Base-by-base conservation (phyloP, 2,797 vertebrate species). In the Leptodactylus fallax region DNA sequence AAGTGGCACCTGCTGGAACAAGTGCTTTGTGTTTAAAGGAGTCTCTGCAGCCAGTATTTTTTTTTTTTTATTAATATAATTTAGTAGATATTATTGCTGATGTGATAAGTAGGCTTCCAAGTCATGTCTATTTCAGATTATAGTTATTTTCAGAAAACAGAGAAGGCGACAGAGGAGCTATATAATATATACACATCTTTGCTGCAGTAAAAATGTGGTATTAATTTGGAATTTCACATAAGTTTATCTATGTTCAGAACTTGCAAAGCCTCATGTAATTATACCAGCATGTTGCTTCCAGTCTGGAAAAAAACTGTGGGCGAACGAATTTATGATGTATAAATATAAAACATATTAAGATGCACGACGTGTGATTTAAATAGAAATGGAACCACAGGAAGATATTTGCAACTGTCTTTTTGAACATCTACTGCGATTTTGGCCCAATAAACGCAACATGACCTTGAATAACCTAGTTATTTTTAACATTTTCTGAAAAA, bases 231-330 rank as follows among this genome's bases (percentile, higher is more conserved):
- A 27, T 16, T 56, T 25, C 21, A 55, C 23, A 56, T 17, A 76
- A 3, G 6, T 36, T 19, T 8, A 0, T 36, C 55, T 13, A 19
- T 21, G 55, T 21, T 60, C 78, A 78, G 1, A 25, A 51, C 17
- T 74, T 6, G 80, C 9, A 81, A 49, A 65, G 45, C 16, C 69
- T 83, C 6, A 53, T 23, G 51, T 60, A 84, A 72, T 84, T 84
- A 84, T 11, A n/a, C 53, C 27, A 74, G 78, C 84, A 84, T 60
- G 69, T 61, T 14, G 36, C 74, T 79, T 85, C 84, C 25, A 79
- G 84, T 19, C 14, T 76, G 74, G 51, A 78, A n/a, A 21, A 14
- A 5, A 60, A 23, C 21, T 60, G 69, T 84, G 82, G 82, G 82
- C 58, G 82, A 12, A 84, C 49, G 21, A 53, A 65, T 77, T 77